phyloP scores from a whole-genome alignment of 2,888 invertebrate genomes.

The Cryptus viduatorius region DNA sequence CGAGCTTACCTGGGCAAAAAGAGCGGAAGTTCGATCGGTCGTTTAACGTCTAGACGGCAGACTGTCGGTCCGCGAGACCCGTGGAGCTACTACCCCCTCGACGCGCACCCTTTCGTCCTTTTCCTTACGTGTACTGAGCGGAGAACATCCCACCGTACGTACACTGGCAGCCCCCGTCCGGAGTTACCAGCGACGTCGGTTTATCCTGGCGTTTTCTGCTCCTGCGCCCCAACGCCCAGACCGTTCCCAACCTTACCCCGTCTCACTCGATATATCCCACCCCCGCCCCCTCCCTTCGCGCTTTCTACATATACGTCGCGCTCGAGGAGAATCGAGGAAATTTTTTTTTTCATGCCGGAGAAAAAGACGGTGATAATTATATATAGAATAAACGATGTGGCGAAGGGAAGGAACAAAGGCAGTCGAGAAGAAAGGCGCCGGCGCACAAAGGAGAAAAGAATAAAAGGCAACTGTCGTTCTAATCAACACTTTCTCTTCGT shows the following conservation, averaged over 20 bases:
- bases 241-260: conserved; percentile 77
- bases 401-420: neutral
- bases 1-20: conserved; percentile 58
- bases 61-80: conserved; percentile 48
- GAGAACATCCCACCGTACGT: neutral
- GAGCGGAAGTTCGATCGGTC: conserved; percentile 51
- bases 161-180: conserved; percentile 27
- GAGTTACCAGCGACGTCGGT: conserved; percentile 69
- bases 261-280: conserved; percentile 74
- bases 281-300: conserved; percentile 18
- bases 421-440: conserved; percentile 9
- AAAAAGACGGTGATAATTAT: neutral
- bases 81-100: conserved; percentile 54
- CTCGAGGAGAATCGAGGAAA: conserved; percentile 22
- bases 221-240: conserved; percentile 79
- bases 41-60: conserved; percentile 59
- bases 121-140: conserved; percentile 44
- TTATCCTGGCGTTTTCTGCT: conserved; percentile 81
- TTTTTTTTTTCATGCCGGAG: neutral
- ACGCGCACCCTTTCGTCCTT: conserved; percentile 66
- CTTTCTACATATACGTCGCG: conserved; percentile 12
- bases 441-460: conserved; percentile 1
- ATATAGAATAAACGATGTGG: neutral
- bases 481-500: neutral
- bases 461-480: neutral